Evolutionary conservation across 2,888 invertebrate species (phyloP), one percentile per base, ranked within the genome.

Genomic region (Paralinhomoeus sp.): DNA sequence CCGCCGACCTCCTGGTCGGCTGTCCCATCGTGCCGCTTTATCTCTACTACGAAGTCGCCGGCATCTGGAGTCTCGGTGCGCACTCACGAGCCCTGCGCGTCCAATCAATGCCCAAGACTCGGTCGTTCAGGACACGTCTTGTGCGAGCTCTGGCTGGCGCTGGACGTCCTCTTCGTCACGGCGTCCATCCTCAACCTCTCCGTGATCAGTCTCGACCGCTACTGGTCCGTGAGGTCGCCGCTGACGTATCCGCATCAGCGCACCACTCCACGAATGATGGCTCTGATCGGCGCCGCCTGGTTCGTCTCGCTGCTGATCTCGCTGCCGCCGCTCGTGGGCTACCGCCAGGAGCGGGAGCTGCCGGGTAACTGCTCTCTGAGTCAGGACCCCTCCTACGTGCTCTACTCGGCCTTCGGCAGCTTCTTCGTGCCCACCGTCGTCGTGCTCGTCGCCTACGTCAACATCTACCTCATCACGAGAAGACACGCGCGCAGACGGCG

Each of bases 391-490:
- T 54, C 12, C 51, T 93, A 97, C 72, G 91, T 93, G 62, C 71
- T 93, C 47, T 97, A 93, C 69, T 93, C 91, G 22, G 85, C 91
- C 21, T 73, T 89, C 58, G 93, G 93, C 56, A 91, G 91, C 61
- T 97, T 97, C 74, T 97, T 87, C 74, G 85, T 97, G 65, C 93
- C 97, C 49, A 84, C 87, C 62, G 84, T 89, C 44, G 55, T 59
- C 41, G 47, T 59, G 41, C 50, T 59, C 36, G 51, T 54, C 24
- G 58, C 59, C 18, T 59, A 59, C 50, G 56, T 56, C 36, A 53
- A 57, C 45, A 59, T 58, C 48, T 58, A 53, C 51, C 50, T 50
- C 41, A 57, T 59, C 37, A 59, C 59, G 7, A 53, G 55, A 18
- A 47, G 53, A 37, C 58, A 59, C 43, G 54, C 51, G 36, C 49